Conservation (phyloP, 2,888 invertebrate genomes). For the Erebia ligea region DNA sequence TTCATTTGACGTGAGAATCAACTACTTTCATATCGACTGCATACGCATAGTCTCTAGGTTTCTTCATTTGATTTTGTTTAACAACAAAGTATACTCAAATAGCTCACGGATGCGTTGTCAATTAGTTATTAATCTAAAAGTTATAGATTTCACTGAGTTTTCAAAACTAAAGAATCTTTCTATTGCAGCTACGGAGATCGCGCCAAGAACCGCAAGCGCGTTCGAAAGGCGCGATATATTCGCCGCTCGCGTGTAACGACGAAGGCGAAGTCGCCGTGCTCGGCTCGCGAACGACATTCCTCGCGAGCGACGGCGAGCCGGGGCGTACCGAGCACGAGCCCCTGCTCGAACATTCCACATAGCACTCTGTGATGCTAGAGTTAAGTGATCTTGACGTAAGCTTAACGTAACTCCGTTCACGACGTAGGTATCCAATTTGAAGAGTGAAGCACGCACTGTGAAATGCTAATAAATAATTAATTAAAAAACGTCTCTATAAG, state of each 20-base stretch:
- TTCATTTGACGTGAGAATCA: too few relatives aligned
- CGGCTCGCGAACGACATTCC: slow-evolving; percentile 52
- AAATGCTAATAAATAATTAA: neutral
- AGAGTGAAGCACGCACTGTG: neutral
- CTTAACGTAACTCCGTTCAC: slow-evolving; percentile 13
- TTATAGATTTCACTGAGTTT: too few relatives aligned
- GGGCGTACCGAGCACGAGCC: slow-evolving; percentile 57
- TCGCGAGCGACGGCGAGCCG: slow-evolving; percentile 46
- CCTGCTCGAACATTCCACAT: slow-evolving; percentile 73
- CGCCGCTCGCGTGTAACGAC: slow-evolving; percentile 67
- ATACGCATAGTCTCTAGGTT: too few relatives aligned
- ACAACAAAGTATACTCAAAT: neutral
- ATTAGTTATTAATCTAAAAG: neutral
- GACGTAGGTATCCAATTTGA: neutral
- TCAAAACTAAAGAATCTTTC: neutral
- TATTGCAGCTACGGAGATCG: slow-evolving; percentile 39
- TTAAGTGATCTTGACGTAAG: slow-evolving; percentile 50
- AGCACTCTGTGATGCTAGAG: slow-evolving; percentile 68
- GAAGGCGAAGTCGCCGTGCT: slow-evolving; percentile 67
- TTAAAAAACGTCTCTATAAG: too few relatives aligned
- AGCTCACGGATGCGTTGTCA: neutral
- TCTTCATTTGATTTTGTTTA: too few relatives aligned
- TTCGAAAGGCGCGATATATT: slow-evolving; percentile 52
- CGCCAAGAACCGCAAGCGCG: slow-evolving; percentile 38
- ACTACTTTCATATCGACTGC: too few relatives aligned